A percentile compares a stretch with the other conserved stretches of the same genome.
Evolutionary conservation across 1,140 invertebrate genomes (phyloP).

Genomic region (Olivierus martensii): DNA sequence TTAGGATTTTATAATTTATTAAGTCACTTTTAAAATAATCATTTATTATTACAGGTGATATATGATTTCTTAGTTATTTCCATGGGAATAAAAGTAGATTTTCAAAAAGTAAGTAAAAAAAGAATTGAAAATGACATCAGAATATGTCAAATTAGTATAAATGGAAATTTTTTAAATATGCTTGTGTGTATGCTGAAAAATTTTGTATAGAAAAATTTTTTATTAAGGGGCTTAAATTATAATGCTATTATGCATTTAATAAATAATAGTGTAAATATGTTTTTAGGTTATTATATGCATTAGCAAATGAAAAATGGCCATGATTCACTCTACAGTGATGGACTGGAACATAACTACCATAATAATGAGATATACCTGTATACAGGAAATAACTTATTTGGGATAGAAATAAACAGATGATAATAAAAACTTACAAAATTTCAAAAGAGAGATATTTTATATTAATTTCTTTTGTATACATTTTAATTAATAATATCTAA

Average conservation of each 20-base stretch:
- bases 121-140: neutral
- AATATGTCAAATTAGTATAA: neutral
- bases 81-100: constrained; percentile 23
- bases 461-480: no score
- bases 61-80: constrained; percentile 62
- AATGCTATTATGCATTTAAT: neutral
- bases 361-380: no score
- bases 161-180: neutral
- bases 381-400: no score
- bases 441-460: no score
- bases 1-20: no score
- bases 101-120: constrained; percentile 14
- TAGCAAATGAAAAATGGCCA: no score
- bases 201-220: neutral
- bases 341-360: no score
- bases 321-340: no score
- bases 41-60: constrained; percentile 11
- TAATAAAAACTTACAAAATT: no score
- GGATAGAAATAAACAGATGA: no score
- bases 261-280: neutral
- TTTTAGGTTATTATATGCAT: no score
- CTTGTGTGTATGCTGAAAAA: neutral
- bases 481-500: neutral
- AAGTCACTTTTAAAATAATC: no score
- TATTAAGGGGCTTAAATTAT: neutral